These are phyloP conservation scores for Myotis planiceps DNA, from an alignment of 2,797 vertebrate species.

Conservation along the genomic window DNA sequence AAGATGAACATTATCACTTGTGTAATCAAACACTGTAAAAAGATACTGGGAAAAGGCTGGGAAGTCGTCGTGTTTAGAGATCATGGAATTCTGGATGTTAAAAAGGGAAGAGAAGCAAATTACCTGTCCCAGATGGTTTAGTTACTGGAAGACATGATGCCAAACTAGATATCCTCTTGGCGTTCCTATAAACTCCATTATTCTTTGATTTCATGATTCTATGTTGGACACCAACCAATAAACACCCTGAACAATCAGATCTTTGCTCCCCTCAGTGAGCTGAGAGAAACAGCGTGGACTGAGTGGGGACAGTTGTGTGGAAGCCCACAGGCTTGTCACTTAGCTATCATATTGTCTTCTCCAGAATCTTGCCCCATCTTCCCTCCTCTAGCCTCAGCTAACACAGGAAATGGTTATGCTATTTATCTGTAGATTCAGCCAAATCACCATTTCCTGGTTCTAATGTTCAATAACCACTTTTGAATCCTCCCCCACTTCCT, in stretches of 20 bases:
- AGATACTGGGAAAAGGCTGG: background rate
- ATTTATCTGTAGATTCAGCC: slow-evolving; percentile 63
- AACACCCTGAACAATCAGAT: background rate
- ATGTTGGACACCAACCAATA: slow-evolving; percentile 35
- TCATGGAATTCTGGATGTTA: background rate
- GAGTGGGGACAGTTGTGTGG: background rate
- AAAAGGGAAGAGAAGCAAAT: slow-evolving; percentile 53
- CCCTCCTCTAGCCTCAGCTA: slow-evolving; percentile 5
- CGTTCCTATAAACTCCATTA: background rate
- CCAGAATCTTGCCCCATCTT: background rate
- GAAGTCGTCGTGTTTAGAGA: background rate
- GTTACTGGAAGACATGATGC: slow-evolving; percentile 3
- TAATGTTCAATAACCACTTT: slow-evolving; percentile 52
- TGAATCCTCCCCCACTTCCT: slow-evolving; percentile 47
- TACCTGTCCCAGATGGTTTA: slow-evolving; percentile 2
- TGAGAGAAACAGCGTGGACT: background rate
- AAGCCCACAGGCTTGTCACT: background rate
- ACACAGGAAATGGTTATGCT: slow-evolving; percentile 64
- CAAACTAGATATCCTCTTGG: slow-evolving; percentile 23
- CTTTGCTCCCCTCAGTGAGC: background rate
- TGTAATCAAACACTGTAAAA: background rate
- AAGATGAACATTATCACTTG: background rate
- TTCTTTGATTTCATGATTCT: slow-evolving; percentile 52
- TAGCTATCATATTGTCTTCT: slow-evolving; percentile 13
- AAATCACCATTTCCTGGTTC: slow-evolving; percentile 69